Evolutionary conservation across 2,113 vertebrate species (phyloP).

Genomic region (Pelecanoides urinatrix): DNA sequence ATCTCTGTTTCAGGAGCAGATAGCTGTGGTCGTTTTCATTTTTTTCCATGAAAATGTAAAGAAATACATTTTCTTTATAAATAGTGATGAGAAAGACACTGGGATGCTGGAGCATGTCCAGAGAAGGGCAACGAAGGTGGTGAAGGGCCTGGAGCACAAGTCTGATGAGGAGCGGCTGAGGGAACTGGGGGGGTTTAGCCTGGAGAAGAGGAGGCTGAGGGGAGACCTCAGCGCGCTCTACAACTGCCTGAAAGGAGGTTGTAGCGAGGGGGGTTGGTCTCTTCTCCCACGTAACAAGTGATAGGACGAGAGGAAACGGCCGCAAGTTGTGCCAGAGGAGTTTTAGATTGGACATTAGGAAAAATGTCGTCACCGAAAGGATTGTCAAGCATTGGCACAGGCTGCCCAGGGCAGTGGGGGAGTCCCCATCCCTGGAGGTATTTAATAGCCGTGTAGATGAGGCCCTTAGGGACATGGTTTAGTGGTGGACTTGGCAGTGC

Average conservation of each 20-base stretch:
- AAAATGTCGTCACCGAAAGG: not conserved
- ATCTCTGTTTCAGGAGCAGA: not conserved
- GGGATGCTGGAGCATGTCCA: not conserved
- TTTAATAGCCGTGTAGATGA: not conserved
- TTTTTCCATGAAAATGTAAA: not conserved
- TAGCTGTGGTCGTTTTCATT: not conserved
- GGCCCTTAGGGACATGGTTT: not conserved
- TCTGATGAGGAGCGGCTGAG: not conserved
- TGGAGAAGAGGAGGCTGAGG: not conserved
- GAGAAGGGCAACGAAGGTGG: not conserved
- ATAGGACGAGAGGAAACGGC: not conserved
- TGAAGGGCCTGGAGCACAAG: not conserved
- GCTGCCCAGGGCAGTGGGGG: not conserved
- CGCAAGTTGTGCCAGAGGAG: not conserved
- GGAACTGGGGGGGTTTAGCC: not conserved
- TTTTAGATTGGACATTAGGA: not conserved
- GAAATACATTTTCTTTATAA: not conserved
- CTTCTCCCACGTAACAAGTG: not conserved
- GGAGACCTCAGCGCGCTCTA: not conserved
- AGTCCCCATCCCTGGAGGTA: not conserved
- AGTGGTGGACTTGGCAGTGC: not conserved
- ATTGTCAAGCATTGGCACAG: not conserved
- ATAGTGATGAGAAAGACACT: not conserved
- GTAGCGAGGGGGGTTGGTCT: not conserved
- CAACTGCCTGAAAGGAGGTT: not conserved